A percentile compares a stretch with the other conserved stretches of the same genome.
Conservation (phyloP, 2,888 invertebrate genomes). For the Mycalesis mineus region DNA sequence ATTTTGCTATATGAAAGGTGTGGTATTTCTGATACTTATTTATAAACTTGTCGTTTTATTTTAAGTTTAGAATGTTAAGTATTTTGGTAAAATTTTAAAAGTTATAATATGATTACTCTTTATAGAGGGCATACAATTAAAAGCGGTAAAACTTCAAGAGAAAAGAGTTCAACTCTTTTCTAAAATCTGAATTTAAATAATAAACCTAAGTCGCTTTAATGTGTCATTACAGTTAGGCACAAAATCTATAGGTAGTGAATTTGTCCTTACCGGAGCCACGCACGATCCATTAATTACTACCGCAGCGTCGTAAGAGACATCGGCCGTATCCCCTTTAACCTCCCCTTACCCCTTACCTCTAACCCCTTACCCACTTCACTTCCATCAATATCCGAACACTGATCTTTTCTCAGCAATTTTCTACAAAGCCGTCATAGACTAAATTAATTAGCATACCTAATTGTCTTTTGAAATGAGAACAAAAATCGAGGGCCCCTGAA, state of each 20-base stretch:
- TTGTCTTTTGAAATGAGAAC: slow-evolving; percentile 64
- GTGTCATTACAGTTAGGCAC: slow-evolving; percentile 2
- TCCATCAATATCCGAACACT: slow-evolving; percentile 45
- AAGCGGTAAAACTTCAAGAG: too few relatives aligned
- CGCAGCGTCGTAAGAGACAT: slow-evolving; percentile 44
- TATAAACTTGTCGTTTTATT: too few relatives aligned
- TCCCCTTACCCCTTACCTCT: slow-evolving; percentile 21
- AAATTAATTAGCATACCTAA: slow-evolving; percentile 74
- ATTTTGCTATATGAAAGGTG: slow-evolving; percentile 4
- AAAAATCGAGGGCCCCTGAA: slow-evolving; percentile 56
- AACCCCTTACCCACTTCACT: slow-evolving; percentile 29
- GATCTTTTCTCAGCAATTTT: slow-evolving; percentile 54
- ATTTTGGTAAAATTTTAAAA: too few relatives aligned
- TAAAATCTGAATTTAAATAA: background rate
- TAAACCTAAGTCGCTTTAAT: background rate
- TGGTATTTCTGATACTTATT: too few relatives aligned
- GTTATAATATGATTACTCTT: too few relatives aligned
- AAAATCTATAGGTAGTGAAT: slow-evolving; percentile 40
- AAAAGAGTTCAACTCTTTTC: too few relatives aligned
- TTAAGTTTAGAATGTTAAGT: too few relatives aligned
- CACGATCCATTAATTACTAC: slow-evolving; percentile 53
- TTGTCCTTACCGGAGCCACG: slow-evolving; percentile 46
- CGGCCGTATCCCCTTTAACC: slow-evolving; percentile 36
- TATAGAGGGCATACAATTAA: too few relatives aligned
- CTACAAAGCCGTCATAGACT: slow-evolving; percentile 62